Base-by-base conservation (phyloP, 37 sponge, comb jelly and placozoan genomes). In the Eunapius fragilis region DNA sequence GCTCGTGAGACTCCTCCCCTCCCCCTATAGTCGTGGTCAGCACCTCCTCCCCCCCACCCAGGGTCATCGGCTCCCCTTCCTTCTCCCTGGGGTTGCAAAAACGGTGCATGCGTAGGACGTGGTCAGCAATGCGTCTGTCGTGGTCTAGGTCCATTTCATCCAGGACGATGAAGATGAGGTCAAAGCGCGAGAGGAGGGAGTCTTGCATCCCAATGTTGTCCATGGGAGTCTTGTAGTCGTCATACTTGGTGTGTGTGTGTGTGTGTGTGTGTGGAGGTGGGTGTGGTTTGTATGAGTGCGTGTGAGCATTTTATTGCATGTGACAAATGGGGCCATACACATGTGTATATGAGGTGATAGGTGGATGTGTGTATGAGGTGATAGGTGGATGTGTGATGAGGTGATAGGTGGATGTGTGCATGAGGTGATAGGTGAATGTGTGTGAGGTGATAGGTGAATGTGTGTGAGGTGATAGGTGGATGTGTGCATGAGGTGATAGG, bases 161-260 rank as follows among this genome's bases (percentile, higher is more conserved):
- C 71, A 98, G 88, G 14, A 98, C 96, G 36, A 98, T 85, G 41
- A 98, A 98, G 75, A 98, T 88, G 79, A 98, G 85, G 79, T 98
- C 99, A 91, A 98, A 98, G 0, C 99, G 89, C 37, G 97, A 97
- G 58, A 97, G 89, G 31, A 97, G 89, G 12, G 97, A 97, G 73
- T 97, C 99, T 83, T 99, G 99, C 94, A 99, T 95, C 25, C 97
- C 99, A 79, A 99, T 99, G 87, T 99, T 99, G 81, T 99, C 99
- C 99, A 99, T 99, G 6, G 99, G 99, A 25, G 92, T 75, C 86
- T 97, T 99, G 89, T 96, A 98, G 85, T 98, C 99, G 74, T 98
- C 97, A 78, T 98, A 98, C 91, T 94, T 50, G 23, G 48, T 3
- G 10, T 25, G 74, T 10, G 7, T 2, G 36, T 2, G 72, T 22